phyloP scores from a whole-genome alignment of 2,797 vertebrate species.

The Ceryle rudis region DNA sequence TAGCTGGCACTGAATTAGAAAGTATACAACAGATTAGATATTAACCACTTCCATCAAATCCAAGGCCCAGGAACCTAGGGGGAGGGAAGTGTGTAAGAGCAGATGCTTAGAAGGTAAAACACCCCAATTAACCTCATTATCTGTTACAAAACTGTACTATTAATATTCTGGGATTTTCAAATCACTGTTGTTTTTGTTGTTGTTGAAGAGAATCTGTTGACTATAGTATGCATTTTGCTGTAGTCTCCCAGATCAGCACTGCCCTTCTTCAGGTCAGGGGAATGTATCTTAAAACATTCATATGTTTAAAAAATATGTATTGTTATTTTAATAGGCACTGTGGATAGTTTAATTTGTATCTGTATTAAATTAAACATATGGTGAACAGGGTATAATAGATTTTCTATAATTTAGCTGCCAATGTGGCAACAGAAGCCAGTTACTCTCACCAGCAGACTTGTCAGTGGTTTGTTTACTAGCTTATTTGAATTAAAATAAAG shows the following conservation, averaged over 20 bases:
- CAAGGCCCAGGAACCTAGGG: constrained; percentile 61
- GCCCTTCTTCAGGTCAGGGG: constrained; percentile 69
- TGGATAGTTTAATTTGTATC: constrained; percentile 84
- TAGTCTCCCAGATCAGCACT: constrained; percentile 66
- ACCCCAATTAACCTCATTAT: constrained; percentile 80
- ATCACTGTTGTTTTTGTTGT: constrained; percentile 28
- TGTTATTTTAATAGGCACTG: constrained; percentile 82
- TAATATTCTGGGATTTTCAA: constrained; percentile 72
- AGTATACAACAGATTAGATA: constrained; percentile 20
- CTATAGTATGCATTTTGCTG: constrained; percentile 50
- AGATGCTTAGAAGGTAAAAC: constrained; percentile 59
- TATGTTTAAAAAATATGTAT: constrained; percentile 75
- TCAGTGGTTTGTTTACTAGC: constrained; percentile 96
- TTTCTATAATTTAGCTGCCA: constrained; percentile 85
- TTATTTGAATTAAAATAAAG: constrained; percentile 99
- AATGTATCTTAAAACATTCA: constrained; percentile 77
- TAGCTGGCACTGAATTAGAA: constrained; percentile 23
- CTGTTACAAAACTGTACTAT: constrained; percentile 63
- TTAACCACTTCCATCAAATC: constrained; percentile 47
- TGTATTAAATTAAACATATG: constrained; percentile 85
- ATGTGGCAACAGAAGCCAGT: constrained; percentile 83
- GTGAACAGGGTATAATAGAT: constrained; percentile 85
- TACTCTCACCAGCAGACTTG: constrained; percentile 85
- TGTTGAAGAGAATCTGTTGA: constrained; percentile 51
- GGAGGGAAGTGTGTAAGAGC: constrained; percentile 68